Conservation (phyloP, 2,113 vertebrate genomes). For the Nannobrachium achirus region DNA sequence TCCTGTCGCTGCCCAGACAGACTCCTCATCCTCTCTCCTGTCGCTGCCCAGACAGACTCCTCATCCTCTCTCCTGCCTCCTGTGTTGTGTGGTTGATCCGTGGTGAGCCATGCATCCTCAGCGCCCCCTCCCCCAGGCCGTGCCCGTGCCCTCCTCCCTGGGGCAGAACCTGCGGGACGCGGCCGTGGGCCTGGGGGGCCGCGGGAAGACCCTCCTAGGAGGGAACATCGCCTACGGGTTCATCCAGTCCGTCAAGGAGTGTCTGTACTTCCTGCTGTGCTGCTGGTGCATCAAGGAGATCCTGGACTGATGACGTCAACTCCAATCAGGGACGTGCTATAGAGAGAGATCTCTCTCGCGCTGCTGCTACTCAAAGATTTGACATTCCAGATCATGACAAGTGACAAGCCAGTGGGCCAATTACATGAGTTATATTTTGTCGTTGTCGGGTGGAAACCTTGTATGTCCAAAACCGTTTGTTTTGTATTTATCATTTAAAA, state of each 20-base stretch:
- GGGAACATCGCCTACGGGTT: constrained; percentile 74
- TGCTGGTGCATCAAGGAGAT: constrained; percentile 93
- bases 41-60: not conserved
- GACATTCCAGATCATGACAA: no score
- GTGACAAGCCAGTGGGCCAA: no score
- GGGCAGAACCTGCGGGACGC: constrained; percentile 58
- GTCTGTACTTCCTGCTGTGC: constrained; percentile 88
- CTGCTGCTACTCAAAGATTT: no score
- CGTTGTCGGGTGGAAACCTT: no score
- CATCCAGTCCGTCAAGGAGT: constrained; percentile 80
- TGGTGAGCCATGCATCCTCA: constrained; percentile 77
- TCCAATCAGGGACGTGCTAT: no score
- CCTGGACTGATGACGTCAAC: constrained; percentile 86
- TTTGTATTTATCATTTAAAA: no score
- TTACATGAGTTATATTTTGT: no score
- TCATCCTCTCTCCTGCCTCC: no score
- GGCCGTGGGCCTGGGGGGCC: constrained; percentile 68
- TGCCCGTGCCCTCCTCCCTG: constrained; percentile 60
- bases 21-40: constrained; percentile 20
- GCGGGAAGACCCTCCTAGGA: constrained; percentile 68
- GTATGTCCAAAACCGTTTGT: no score
- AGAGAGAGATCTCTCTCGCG: no score
- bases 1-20: no score
- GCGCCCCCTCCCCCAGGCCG: constrained; percentile 69
- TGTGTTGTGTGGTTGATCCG: no score